These are phyloP conservation scores for Cyprichromis sp. DNA, from an alignment of 2,113 vertebrate species.

Conservation along the genomic window DNA sequence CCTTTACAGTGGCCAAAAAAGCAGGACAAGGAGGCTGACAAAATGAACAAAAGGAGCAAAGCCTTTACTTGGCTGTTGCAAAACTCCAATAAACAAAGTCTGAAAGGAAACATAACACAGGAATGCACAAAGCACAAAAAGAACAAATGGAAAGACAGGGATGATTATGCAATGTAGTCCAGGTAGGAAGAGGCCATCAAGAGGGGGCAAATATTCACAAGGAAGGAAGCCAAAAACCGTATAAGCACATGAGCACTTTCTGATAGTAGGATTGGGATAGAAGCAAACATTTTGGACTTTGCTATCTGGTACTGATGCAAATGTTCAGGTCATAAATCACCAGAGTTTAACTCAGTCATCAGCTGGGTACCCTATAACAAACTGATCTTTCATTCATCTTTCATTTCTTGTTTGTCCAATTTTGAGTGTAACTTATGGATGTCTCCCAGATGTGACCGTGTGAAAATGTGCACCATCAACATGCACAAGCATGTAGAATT, in stretches of 20 bases:
- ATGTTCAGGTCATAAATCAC: background rate
- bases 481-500: background rate
- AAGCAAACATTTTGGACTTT: background rate
- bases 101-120: background rate
- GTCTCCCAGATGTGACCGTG: background rate
- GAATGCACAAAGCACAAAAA: background rate
- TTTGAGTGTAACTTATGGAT: background rate
- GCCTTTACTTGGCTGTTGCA: background rate
- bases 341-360: background rate
- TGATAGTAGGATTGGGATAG: background rate
- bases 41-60: background rate
- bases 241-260: background rate
- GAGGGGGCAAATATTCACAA: background rate
- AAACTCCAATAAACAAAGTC: background rate
- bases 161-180: background rate
- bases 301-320: background rate
- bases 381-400: background rate
- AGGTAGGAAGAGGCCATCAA: background rate
- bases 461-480: background rate
- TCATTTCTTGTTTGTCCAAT: background rate
- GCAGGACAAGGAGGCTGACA: background rate
- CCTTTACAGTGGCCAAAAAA: background rate
- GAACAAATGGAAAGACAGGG: background rate
- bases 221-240: background rate
- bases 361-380: background rate